Evolutionary conservation across 2,797 vertebrate genomes (phyloP), one percentile per base, ranked within the genome.

Genomic region (Diceros bicornis): DNA sequence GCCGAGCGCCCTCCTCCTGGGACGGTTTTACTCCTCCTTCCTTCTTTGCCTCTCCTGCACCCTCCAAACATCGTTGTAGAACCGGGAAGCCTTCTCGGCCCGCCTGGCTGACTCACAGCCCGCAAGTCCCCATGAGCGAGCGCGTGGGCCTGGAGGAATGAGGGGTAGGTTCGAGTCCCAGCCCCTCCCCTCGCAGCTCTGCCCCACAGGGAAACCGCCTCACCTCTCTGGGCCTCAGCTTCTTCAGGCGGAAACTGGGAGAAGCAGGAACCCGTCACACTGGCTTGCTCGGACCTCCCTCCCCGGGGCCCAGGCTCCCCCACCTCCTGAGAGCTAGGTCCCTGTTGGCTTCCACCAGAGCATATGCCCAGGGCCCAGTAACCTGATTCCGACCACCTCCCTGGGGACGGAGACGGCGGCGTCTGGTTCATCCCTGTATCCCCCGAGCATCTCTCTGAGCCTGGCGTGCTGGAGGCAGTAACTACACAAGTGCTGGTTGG

Each of bases 101-200:
- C 13, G 0, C 61, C 37, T 6, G 37, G 25, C 37, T 23, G 29
- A 25, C 18, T 1, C 5, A 21, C 14, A 12, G 4, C 3, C 7
- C 0, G 0, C 2, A 3, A 0, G 2, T 12, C 0, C 2, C 23
- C 47, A 4, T 18, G 61, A 23, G 0, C 64, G 4, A 0, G 25
- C 0, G 0, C 0, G 0, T 4, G 0, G 27, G 52, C 13, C 0
- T 1, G 41, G 62, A 61, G 20, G 11, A 23, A 0, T 18, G 4
- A 3, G 34, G 2, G 0, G 0, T 1, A 18, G n/a, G 37, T 0
- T 57, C 29, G 0, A 27, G 34, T 17, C 16, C 27, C 23, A 27
- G 18, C 6, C 34, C 44, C 9, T 10, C 7, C 25, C 3, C 21
- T 37, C 5, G 0, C 4, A 16, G 23, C 21, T 0, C 1, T 3